These are phyloP conservation scores for Microctenopoma lineatum DNA, from an alignment of 2,797 vertebrate genomes.

Conservation along the genomic window DNA sequence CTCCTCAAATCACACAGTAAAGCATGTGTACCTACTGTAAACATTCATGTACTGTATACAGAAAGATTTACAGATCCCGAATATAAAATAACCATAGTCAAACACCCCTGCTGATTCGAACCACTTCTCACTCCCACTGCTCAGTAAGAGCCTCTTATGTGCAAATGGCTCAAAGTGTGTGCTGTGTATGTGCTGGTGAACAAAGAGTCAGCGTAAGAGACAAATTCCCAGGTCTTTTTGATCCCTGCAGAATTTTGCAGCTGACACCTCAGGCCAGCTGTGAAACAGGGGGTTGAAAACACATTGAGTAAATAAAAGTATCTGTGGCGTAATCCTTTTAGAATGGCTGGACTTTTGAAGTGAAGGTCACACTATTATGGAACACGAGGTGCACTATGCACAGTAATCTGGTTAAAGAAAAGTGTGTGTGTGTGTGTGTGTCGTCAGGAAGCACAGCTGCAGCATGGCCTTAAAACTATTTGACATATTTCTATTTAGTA, in stretches of 20 bases:
- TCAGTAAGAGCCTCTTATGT: constrained; percentile 20
- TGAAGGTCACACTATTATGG: constrained; percentile 56
- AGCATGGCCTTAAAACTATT: constrained; percentile 30
- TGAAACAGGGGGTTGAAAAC: constrained; percentile 59
- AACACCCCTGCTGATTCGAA: constrained; percentile 21
- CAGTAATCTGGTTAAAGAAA: constrained; percentile 65
- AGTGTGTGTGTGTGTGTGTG: constrained; percentile 7
- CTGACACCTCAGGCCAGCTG: constrained; percentile 49
- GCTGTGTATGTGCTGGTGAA: constrained; percentile 14
- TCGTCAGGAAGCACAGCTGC: neutral
- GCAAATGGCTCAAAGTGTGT: constrained; percentile 18
- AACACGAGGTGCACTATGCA: constrained; percentile 59
- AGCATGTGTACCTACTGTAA: neutral
- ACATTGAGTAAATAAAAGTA: constrained; percentile 66
- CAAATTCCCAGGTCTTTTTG: constrained; percentile 40
- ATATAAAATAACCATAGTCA: constrained; percentile 1
- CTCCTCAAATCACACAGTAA: neutral
- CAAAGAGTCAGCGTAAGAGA: constrained; percentile 5
- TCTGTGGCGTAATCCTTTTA: constrained; percentile 70
- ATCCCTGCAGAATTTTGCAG: constrained; percentile 50
- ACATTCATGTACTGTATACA: neutral
- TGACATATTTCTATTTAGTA: constrained; percentile 11
- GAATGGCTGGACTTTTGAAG: constrained; percentile 64
- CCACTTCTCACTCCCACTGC: constrained; percentile 7
- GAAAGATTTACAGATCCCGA: neutral